Base-by-base conservation (phyloP, 1,140 invertebrate species). In the Calycopis cecrops region DNA sequence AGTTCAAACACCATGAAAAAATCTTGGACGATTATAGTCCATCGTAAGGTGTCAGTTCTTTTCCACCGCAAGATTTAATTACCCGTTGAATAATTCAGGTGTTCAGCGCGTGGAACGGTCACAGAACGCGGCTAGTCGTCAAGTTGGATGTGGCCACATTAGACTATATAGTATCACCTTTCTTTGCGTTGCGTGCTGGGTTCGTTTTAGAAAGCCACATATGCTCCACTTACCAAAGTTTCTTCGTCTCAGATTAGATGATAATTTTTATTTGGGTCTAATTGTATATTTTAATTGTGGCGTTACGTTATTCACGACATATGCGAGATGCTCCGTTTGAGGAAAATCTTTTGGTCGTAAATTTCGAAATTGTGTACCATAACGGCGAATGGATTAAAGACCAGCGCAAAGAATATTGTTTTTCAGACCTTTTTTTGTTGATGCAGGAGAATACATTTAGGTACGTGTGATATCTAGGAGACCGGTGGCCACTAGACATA, bases 21-120 rank as follows among this genome's bases (percentile, higher is more conserved):
- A 28, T 28, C 21, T 28, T 28, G 21, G 21, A 28, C 2, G 21
- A 2, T 28, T 2, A 28, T 28, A 76, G 73, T 71, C 75, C 66
- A 73, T 71, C 78, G 78, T 78, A 77, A 72, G 75, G 75, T 80
- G 78, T 76, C 76, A 73, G 71, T 66, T 52, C 55, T 84, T 84
- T 81, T 84, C 79, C 65, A 66, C 35, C 57, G 59, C 67, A 81
- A 84, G 80, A 84, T 79, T 77, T 84, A 84, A 84, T 84, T 81
- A 78, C 74, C 63, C 76, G 63, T 78, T 81, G 78, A 81, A 81
- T 81, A 65, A 81, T 79, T 81, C 78, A 81, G 57, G 57, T 72
- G 70, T 50, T 51, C 71, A 62, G 38, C 59, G 57, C 57, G 9
- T 69, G 78, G 74, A 79, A 79, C 78, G 74, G 78, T 76, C 78